Conservation (phyloP, 2,797 vertebrate species). For the Phalanger gymnotis region DNA sequence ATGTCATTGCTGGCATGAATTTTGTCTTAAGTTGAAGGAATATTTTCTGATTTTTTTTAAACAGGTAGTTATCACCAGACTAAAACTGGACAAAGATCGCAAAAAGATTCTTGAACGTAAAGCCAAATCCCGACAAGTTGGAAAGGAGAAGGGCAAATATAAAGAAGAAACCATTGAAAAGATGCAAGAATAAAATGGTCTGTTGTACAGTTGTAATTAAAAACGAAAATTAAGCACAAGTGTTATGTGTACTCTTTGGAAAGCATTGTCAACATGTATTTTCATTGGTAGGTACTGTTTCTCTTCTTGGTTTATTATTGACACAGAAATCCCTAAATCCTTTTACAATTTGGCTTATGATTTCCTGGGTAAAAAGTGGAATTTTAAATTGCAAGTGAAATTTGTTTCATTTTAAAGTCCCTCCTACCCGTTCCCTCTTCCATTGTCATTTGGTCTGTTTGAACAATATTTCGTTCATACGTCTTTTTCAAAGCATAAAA, state of each 20-base stretch:
- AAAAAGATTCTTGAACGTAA: slow-evolving; percentile 97
- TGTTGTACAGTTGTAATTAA: slow-evolving; percentile 69
- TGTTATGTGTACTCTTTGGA: slow-evolving; percentile 46
- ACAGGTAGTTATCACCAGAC: slow-evolving; percentile 96
- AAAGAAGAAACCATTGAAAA: slow-evolving; percentile 98
- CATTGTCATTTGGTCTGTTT: neutral
- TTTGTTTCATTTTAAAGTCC: neutral
- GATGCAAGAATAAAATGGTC: slow-evolving; percentile 92
- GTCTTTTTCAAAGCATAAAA: neutral
- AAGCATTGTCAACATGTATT: neutral
- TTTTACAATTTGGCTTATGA: slow-evolving; percentile 45
- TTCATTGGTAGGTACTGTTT: accelerated
- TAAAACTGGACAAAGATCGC: slow-evolving; percentile 97
- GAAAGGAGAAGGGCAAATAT: slow-evolving; percentile 99
- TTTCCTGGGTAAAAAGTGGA: slow-evolving; percentile 57
- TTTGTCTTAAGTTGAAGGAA: neutral
- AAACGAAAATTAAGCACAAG: slow-evolving; percentile 49
- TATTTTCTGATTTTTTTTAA: neutral
- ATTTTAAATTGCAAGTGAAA: neutral
- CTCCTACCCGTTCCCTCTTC: neutral
- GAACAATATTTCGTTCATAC: neutral
- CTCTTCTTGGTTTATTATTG: neutral
- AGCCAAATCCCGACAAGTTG: slow-evolving; percentile 94
- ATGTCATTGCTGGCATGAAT: neutral
- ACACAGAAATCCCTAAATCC: slow-evolving; percentile 15